Conservation (phyloP, 2,888 invertebrate genomes). For the Erebia ligea region DNA sequence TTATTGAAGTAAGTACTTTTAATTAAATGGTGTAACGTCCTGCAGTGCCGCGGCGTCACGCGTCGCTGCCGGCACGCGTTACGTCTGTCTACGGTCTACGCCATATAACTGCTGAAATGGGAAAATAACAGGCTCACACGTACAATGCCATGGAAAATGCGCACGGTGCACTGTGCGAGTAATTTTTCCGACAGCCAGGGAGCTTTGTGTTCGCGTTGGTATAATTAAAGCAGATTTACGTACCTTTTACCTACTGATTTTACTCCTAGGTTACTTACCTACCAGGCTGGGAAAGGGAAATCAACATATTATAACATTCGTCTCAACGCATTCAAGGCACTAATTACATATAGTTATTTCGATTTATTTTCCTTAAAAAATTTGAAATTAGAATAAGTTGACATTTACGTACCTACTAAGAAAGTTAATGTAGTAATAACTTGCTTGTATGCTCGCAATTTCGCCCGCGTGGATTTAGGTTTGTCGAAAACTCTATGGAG, state of each 20-base stretch:
- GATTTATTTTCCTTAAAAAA: no score
- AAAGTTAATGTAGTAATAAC: no score
- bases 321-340: neutral
- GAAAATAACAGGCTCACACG: constrained; percentile 79
- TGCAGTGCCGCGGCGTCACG: neutral
- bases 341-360: no score
- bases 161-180: constrained; percentile 48
- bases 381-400: no score
- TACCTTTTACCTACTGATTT: constrained; percentile 53
- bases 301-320: constrained; percentile 1
- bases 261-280: neutral
- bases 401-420: no score
- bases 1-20: no score
- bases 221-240: constrained; percentile 42
- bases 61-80: neutral
- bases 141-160: constrained; percentile 77
- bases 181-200: constrained; percentile 73
- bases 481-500: no score
- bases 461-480: no score
- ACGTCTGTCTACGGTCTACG: neutral
- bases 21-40: neutral
- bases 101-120: constrained; percentile 73
- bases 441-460: no score
- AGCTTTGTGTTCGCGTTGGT: constrained; percentile 55
- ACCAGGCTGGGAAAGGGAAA: constrained; percentile 25